These are phyloP conservation scores for Tetraodon nigroviridis DNA, from an alignment of 2,113 vertebrate genomes.

Conservation along the genomic window DNA sequence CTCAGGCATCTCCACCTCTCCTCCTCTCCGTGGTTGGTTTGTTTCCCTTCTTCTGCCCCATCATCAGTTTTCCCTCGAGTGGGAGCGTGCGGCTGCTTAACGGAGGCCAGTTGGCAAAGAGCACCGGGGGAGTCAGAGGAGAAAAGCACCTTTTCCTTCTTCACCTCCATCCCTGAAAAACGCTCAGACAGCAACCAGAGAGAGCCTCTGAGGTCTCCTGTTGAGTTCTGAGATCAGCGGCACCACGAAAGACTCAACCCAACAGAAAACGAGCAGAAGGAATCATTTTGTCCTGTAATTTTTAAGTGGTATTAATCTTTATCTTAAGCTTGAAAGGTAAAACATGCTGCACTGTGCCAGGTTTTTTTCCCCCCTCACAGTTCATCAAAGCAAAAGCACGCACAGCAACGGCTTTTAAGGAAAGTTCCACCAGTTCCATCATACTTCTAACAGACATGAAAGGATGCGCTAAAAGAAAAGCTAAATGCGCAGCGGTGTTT, in stretches of 20 bases:
- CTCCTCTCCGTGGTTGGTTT: constrained; percentile 53
- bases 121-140: constrained; percentile 38
- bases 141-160: constrained; percentile 50
- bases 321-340: constrained; percentile 7
- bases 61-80: constrained; percentile 65
- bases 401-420: too few species aligned
- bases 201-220: too few species aligned
- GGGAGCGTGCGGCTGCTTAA: constrained; percentile 64
- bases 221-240: too few species aligned
- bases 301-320: constrained; percentile 18
- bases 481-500: constrained; percentile 16
- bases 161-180: constrained; percentile 57
- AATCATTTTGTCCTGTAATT: not conserved
- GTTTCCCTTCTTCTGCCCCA: constrained; percentile 54
- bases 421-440: not conserved
- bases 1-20: constrained; percentile 15
- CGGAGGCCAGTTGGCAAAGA: constrained; percentile 48
- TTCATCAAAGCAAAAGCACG: constrained; percentile 19
- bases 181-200: not conserved
- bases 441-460: constrained; percentile 25
- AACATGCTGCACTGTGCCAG: not conserved
- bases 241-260: not conserved
- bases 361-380: constrained; percentile 7
- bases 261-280: not conserved
- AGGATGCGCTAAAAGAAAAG: constrained; percentile 26